Evolutionary conservation across 2,888 invertebrate species (phyloP), one percentile per base, ranked within the genome.

Genomic region (Tolmerus cingulatus): DNA sequence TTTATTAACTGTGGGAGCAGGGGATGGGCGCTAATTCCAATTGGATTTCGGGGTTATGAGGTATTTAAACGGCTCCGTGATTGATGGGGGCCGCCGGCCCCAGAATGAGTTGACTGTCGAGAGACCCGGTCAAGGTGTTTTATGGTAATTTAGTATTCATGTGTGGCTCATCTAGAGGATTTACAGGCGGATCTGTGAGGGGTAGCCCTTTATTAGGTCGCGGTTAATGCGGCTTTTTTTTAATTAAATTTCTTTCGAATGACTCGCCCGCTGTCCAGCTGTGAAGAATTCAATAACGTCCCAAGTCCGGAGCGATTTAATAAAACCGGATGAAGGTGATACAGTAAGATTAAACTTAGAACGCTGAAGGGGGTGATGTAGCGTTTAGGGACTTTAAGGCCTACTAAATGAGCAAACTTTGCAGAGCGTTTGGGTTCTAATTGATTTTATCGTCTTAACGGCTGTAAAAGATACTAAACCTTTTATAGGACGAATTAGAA

Each of bases 31-130:
- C 55, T 43, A 88, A 86, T 81, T 81, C 74, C 88, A 81, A 87
- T 87, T 87, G 88, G 34, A 40, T 86, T 57, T 86, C 51, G 87
- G 86, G 87, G 57, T 87, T 86, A 88, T 78, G 88, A 81, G 86
- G 74, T 51, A 86, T 88, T 87, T 86, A 86, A 88, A 88, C 79
- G 55, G 87, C 40, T 16, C 74, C 88, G 87, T 88, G 88, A 88
- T 88, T 88, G 88, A 88, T 88, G 87, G 74, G 23, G 8, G 27
- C 34, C 74, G 23, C 30, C 23, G 57, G 55, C 76, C 79, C 37
- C 19, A 12, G 74, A 86, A 84, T 87, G 84, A 88, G 78, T 87
- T 87, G 27, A 66, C 19, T 66, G 12, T 43, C 16, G n/a, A 51
- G 57, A 79, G 86, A 40, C 81, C 46, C 37, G 77, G 82, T 74